Conservation (phyloP, 2,113 vertebrate genomes). For the Oenanthe melanoleuca region DNA sequence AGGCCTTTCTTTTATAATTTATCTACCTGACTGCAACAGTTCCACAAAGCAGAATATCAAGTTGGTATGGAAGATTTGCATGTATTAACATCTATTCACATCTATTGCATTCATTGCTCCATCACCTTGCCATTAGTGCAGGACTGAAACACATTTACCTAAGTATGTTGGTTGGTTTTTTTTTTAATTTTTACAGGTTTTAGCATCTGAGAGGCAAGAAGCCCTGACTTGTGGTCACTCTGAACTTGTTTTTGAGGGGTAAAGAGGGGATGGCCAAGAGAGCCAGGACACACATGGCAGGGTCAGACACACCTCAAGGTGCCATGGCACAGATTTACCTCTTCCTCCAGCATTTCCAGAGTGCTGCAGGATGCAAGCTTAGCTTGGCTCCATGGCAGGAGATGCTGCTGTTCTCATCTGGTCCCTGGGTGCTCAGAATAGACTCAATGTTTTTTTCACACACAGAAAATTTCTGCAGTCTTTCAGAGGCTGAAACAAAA, state of each 20-base stretch:
- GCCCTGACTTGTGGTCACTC: background rate
- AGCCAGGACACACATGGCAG: accelerated
- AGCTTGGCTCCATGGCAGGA: background rate
- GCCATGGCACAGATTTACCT: accelerated
- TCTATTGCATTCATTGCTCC: background rate
- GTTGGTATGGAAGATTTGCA: background rate
- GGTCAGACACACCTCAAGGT: background rate
- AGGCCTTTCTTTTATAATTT: too few relatives aligned
- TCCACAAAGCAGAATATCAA: background rate
- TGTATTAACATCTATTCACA: background rate
- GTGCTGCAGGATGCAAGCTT: background rate
- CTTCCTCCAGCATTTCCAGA: background rate
- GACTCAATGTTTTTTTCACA: background rate
- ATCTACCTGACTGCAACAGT: background rate
- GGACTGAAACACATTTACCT: background rate
- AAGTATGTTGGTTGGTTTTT: too few relatives aligned
- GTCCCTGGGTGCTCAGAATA: background rate
- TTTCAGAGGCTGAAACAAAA: background rate
- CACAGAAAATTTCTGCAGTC: background rate
- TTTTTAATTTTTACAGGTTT: background rate
- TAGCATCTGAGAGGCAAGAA: background rate
- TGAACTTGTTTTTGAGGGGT: background rate
- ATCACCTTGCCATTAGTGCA: background rate
- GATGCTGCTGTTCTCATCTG: background rate
- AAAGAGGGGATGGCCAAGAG: background rate